phyloP scores from a whole-genome alignment of 92 coral and sea anemone species.

The Epizoanthus ramosus region DNA sequence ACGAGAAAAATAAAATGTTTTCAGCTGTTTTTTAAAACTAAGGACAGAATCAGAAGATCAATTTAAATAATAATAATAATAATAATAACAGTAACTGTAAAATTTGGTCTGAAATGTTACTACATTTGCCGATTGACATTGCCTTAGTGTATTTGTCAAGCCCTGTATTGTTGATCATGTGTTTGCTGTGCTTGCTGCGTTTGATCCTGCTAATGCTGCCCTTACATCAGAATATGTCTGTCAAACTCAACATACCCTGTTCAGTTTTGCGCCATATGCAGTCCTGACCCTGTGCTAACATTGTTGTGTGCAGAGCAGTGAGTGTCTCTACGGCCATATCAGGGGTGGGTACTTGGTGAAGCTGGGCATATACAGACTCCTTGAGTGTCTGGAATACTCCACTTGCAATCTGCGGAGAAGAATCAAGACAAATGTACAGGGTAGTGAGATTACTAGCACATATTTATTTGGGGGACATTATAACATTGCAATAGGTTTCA shows the following conservation, averaged over 20 bases:
- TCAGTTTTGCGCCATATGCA: constrained; percentile 94
- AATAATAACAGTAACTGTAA: too few species aligned
- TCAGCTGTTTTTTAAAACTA: too few species aligned
- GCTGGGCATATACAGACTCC: constrained; percentile 83
- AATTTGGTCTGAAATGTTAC: too few species aligned
- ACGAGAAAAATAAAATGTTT: too few species aligned
- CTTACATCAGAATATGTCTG: background rate
- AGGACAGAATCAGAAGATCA: too few species aligned
- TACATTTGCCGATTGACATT: too few species aligned
- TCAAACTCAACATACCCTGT: constrained; percentile 67
- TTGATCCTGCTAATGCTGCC: background rate
- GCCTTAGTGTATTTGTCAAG: background rate
- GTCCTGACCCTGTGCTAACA: constrained; percentile 99
- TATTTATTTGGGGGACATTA: too few species aligned
- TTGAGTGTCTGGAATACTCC: constrained; percentile 88
- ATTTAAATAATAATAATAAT: too few species aligned
- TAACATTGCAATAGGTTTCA: too few species aligned
- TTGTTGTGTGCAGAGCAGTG: constrained; percentile 72
- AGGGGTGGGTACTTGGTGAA: constrained; percentile 94
- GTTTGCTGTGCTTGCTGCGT: background rate
- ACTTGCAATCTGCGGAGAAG: constrained; percentile 69
- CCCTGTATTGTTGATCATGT: background rate
- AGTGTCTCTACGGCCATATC: constrained; percentile 92
- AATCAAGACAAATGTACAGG: background rate
- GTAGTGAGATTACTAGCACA: too few species aligned